phyloP scores from a whole-genome alignment of 2,797 vertebrate species.

The Hydrophis major region DNA sequence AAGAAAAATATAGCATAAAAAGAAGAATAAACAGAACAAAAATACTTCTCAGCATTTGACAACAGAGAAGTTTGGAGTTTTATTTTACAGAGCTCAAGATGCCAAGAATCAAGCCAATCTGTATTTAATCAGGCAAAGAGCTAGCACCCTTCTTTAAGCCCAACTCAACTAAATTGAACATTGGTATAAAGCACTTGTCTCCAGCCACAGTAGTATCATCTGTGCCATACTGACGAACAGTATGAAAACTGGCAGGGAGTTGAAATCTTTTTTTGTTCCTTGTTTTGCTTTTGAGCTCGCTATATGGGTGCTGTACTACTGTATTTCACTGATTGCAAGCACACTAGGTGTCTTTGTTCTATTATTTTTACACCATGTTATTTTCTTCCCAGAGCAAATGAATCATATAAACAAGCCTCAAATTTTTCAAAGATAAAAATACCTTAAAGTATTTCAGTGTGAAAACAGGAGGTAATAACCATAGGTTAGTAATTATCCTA shows the following conservation, averaged over 20 bases:
- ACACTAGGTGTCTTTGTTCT: not conserved
- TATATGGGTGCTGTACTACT: not conserved
- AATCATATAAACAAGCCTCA: constrained; percentile 28
- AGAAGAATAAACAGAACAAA: not conserved
- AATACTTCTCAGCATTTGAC: not conserved
- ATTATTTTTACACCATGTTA: constrained; percentile 3
- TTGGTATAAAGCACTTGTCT: not conserved
- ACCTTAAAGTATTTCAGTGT: constrained; percentile 30
- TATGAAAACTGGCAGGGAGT: not conserved
- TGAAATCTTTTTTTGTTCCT: not conserved
- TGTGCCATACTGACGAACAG: not conserved
- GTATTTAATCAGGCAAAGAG: not conserved
- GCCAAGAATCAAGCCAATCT: not conserved
- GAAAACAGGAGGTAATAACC: constrained; percentile 4
- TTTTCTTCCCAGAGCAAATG: constrained; percentile 19
- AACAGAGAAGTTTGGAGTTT: not conserved
- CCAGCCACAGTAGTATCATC: not conserved
- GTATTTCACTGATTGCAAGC: not conserved
- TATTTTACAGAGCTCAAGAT: not conserved
- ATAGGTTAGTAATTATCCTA: constrained; percentile 29
- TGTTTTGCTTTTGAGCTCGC: not conserved
- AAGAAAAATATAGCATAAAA: not conserved
- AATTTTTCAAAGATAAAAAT: constrained; percentile 30
- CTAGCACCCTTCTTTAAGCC: not conserved
- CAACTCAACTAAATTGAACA: not conserved